These are phyloP conservation scores for Gallirallus australis DNA, from an alignment of 2,797 vertebrate genomes.

Conservation along the genomic window DNA sequence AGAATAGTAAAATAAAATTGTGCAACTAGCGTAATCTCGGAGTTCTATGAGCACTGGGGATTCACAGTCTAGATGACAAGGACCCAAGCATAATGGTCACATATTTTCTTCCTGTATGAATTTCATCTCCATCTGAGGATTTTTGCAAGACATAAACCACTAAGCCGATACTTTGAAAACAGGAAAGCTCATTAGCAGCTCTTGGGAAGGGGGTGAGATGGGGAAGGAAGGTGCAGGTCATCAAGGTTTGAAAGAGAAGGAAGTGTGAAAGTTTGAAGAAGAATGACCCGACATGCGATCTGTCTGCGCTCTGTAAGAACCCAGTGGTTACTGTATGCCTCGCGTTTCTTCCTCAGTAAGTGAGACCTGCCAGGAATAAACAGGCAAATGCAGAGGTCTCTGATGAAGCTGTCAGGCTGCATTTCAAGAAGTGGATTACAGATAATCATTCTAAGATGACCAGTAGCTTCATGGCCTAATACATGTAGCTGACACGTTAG, in stretches of 20 bases:
- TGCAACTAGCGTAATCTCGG: neutral
- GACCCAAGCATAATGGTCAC: neutral
- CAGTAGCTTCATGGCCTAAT: neutral
- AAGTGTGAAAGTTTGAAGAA: neutral
- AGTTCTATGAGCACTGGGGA: neutral
- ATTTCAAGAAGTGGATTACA: neutral
- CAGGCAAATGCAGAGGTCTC: neutral
- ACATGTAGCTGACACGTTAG: accelerated
- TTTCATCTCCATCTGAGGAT: neutral
- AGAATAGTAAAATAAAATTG: neutral
- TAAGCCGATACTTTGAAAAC: conserved; percentile 3
- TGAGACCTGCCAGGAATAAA: neutral
- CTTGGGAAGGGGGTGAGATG: neutral
- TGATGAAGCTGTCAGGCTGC: neutral
- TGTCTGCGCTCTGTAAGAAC: neutral
- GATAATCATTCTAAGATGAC: neutral
- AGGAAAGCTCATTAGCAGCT: conserved; percentile 51
- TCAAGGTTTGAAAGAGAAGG: conserved; percentile 18
- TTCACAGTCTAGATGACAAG: neutral
- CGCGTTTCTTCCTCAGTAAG: neutral
- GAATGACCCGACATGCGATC: neutral
- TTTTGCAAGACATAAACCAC: neutral
- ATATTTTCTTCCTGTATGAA: conserved; percentile 20
- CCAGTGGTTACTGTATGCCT: neutral
- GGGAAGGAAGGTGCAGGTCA: neutral